Conservation (phyloP, 2,888 invertebrate species). For the Cryptus armator region DNA sequence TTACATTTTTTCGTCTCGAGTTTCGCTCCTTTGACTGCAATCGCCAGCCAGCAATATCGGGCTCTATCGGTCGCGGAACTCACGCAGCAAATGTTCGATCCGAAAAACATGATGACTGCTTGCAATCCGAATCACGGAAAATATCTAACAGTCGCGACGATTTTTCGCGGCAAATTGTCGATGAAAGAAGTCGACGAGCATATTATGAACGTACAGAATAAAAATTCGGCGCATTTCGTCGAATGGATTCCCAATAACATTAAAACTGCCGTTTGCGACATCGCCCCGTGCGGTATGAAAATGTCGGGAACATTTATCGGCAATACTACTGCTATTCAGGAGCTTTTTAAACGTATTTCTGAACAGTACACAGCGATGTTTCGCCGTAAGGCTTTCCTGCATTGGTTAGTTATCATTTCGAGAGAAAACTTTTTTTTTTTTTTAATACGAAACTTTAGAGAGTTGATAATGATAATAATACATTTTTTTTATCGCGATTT, state of each 20-base stretch:
- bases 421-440: neutral
- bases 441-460: neutral
- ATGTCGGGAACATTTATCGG: slow-evolving; percentile 54
- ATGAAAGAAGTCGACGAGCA: slow-evolving; percentile 53
- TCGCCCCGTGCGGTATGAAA: slow-evolving; percentile 50
- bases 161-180: slow-evolving; percentile 53
- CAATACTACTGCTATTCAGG: slow-evolving; percentile 54
- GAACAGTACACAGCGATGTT: slow-evolving; percentile 55
- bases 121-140: slow-evolving; percentile 63
- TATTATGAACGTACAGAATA: slow-evolving; percentile 33
- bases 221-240: slow-evolving; percentile 19
- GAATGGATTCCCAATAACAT: slow-evolving; percentile 61
- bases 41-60: slow-evolving; percentile 27
- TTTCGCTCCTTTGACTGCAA: slow-evolving; percentile 34
- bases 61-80: slow-evolving; percentile 24
- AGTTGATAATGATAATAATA: neutral
- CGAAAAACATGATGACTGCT: slow-evolving; percentile 66
- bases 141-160: slow-evolving; percentile 56
- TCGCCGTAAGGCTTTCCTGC: slow-evolving; percentile 54
- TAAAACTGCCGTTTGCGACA: neutral
- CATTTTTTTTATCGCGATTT: neutral
- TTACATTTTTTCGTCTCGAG: slow-evolving; percentile 42
- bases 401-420: slow-evolving; percentile 36
- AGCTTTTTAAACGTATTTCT: slow-evolving; percentile 51
- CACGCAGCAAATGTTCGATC: slow-evolving; percentile 62